These are phyloP conservation scores for Semnopithecus entellus DNA, from an alignment of 2,113 vertebrate species.

Conservation along the genomic window DNA sequence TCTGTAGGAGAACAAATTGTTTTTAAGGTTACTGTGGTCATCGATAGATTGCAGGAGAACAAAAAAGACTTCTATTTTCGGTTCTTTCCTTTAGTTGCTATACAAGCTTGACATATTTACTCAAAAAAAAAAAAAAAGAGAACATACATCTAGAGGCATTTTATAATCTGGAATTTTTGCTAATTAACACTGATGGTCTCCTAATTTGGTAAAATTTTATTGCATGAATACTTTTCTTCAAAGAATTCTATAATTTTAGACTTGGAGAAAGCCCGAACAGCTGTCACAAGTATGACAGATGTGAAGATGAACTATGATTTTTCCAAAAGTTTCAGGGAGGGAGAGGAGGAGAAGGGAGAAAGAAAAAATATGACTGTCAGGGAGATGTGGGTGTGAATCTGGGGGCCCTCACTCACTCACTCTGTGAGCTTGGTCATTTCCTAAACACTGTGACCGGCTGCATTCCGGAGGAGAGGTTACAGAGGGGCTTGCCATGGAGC, in stretches of 20 bases:
- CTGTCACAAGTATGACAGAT: accelerated
- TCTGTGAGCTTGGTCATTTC: not conserved
- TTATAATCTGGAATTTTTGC: not conserved
- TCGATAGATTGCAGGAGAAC: not conserved
- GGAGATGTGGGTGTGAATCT: accelerated
- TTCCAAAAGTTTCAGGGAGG: not conserved
- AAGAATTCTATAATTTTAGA: not conserved
- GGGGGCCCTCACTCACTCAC: accelerated
- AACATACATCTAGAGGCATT: not conserved
- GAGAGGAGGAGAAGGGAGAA: not conserved
- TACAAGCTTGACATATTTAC: not conserved
- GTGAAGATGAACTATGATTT: too few species aligned
- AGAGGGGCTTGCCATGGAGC: not conserved
- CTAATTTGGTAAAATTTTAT: not conserved
- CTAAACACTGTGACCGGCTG: accelerated
- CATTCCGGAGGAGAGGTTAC: not conserved
- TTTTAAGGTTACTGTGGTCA: not conserved
- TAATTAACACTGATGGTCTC: not conserved
- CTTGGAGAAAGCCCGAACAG: accelerated
- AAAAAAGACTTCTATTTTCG: not conserved
- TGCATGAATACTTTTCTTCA: not conserved
- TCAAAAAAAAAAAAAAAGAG: not conserved
- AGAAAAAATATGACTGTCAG: not conserved
- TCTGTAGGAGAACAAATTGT: not conserved
- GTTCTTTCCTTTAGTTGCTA: not conserved